Evolutionary conservation across 23 tunicate genomes (phyloP).

Genomic region (Botrylloides violaceus): DNA sequence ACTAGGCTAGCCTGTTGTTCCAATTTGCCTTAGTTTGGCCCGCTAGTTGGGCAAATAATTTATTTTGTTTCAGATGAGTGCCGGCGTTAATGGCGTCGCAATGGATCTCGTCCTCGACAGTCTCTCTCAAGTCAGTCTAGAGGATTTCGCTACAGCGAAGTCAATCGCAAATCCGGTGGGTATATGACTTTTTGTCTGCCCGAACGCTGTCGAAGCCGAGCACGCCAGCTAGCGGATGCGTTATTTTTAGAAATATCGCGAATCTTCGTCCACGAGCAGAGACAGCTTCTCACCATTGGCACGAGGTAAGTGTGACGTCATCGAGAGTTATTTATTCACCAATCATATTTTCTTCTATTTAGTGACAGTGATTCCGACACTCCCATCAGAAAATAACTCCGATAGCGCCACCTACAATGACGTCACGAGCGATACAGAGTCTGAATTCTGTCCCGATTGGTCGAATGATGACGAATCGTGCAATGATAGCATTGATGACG

Average conservation of each 20-base stretch:
- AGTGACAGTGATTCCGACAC: neutral
- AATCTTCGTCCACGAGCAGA: slow-evolving; percentile 10
- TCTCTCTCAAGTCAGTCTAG: neutral
- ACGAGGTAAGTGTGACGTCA: neutral
- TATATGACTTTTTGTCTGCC: no score
- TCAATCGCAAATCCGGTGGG: no score
- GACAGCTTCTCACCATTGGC: slow-evolving; percentile 9
- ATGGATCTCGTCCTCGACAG: neutral
- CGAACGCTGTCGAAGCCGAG: no score
- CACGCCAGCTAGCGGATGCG: no score
- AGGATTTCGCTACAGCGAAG: no score
- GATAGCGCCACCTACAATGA: neutral
- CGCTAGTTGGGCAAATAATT: no score
- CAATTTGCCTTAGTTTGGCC: no score
- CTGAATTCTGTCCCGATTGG: slow-evolving; percentile 88
- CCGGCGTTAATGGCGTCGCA: neutral
- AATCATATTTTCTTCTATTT: no score
- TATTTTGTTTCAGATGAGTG: neutral
- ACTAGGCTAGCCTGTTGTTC: no score
- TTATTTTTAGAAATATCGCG: slow-evolving; percentile 3
- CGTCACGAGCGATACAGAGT: slow-evolving; percentile 39
- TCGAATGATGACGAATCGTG: slow-evolving; percentile 45
- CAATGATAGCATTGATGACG: slow-evolving; percentile 4
- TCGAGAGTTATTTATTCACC: neutral
- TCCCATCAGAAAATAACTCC: neutral